A percentile compares a stretch with the other conserved stretches of the same genome.
These are phyloP conservation scores for Sebastes fasciatus DNA, from an alignment of 2,113 vertebrate genomes.

Conservation along the genomic window DNA sequence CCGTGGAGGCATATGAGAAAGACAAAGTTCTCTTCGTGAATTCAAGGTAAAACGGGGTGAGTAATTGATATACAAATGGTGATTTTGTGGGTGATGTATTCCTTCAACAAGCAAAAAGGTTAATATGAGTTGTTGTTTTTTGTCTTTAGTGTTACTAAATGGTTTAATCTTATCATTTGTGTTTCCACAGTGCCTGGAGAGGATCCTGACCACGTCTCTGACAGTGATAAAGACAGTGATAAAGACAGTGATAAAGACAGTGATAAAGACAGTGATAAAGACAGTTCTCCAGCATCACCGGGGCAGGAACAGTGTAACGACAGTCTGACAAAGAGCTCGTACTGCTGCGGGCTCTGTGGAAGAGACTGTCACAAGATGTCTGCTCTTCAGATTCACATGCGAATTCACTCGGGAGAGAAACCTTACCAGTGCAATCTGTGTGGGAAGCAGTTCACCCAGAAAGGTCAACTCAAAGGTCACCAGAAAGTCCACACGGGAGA, in stretches of 20 bases:
- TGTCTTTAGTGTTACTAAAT: background rate
- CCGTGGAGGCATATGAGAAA: background rate
- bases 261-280: constrained; percentile 26
- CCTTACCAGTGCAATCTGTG: constrained; percentile 76
- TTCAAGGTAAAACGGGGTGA: background rate
- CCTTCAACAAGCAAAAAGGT: background rate
- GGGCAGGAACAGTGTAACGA: constrained; percentile 16
- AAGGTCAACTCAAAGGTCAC: constrained; percentile 79
- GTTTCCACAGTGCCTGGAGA: constrained; percentile 44
- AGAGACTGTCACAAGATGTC: constrained; percentile 82
- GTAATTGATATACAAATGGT: background rate
- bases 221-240: background rate
- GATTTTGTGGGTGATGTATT: background rate
- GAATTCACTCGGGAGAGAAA: constrained; percentile 79
- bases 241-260: constrained; percentile 18
- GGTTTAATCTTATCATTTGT: background rate
- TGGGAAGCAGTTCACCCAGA: constrained; percentile 80
- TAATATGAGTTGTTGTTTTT: too few species aligned
- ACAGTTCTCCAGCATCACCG: constrained; percentile 13
- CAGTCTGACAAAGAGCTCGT: constrained; percentile 63
- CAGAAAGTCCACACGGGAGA: constrained; percentile 79
- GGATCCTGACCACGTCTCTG: background rate
- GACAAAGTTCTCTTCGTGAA: background rate
- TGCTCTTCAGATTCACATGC: constrained; percentile 77
- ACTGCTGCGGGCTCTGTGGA: constrained; percentile 79